Base-by-base conservation (phyloP, 2,888 invertebrate genomes). In the Metopia argyrocephala region DNA sequence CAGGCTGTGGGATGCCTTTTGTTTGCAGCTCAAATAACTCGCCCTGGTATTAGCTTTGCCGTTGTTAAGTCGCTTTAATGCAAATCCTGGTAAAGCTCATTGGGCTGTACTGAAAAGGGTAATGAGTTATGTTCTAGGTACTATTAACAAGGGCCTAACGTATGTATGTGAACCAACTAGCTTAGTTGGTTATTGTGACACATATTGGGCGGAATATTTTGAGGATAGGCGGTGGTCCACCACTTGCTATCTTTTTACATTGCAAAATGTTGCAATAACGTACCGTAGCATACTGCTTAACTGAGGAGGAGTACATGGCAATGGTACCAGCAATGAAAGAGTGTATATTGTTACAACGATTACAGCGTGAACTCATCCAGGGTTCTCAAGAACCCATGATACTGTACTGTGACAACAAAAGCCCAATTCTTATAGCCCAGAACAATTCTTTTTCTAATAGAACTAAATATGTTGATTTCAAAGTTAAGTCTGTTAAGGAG, bases 161-260 rank as follows among this genome's bases (percentile, higher is more conserved):
- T 75, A 21, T 59, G 52, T 27, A 64, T 52, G 25, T 57, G 65
- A 20, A 25, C 31, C 38, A n/a, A 25, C 7, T 18, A n/a, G 21
- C 12, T n/a, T 54, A 50, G 64, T 28, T 69, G 76, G 52, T 38
- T 76, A 56, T 66, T 79, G 59, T 48, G 65, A 70, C 21, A 56
- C 31, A 48, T 50, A 54, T 69, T 62, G 56, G 61, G 48, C 69
- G 28, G 46, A 57, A 45, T 62, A 78, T 28, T n/a, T 69, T n/a
- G n/a, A n/a, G n/a, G n/a, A 31, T 75, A 68, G 65, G 48, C 62
- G 68, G 9, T 78, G n/a, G n/a, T n/a, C 79, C 25, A 78, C 76
- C 27, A 79, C 76, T 20, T 71, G 71, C 3, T 76, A 62, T 48
- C 69, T 62, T 5, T 69, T 82, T 71, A 68, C 70, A 38, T 76